Percentiles rank a stretch among this genome's conserved stretches.
Evolutionary conservation across 2,113 vertebrate species (phyloP).

Genomic region (Cynocephalus volans): DNA sequence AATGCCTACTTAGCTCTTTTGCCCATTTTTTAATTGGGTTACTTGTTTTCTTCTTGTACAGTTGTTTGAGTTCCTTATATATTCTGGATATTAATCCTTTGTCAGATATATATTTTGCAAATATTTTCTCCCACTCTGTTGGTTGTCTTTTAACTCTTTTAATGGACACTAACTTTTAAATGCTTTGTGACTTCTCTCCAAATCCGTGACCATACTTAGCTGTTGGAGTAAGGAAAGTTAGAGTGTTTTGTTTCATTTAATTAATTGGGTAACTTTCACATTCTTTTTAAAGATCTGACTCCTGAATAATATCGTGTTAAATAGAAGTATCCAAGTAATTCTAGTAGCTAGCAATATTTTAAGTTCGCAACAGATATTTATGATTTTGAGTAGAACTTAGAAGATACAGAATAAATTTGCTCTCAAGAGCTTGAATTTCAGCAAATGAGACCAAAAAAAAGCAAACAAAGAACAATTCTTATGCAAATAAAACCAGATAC

Average conservation of each 20-base stretch:
- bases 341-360: neutral
- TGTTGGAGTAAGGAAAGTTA: neutral
- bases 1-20: too few species aligned
- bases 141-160: too few species aligned
- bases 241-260: neutral
- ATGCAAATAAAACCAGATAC: neutral
- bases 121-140: too few species aligned
- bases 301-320: slow-evolving; percentile 37
- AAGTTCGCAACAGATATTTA: neutral
- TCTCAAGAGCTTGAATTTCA: slow-evolving; percentile 19
- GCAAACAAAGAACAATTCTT: slow-evolving; percentile 9
- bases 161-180: neutral
- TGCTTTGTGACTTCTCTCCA: neutral
- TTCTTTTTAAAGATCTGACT: neutral
- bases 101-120: too few species aligned
- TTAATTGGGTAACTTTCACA: neutral
- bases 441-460: neutral
- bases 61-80: too few species aligned
- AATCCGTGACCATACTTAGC: neutral
- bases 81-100: too few species aligned
- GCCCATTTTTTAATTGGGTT: too few species aligned
- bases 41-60: too few species aligned
- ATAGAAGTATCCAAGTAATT: neutral
- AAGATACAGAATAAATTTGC: neutral
- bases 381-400: slow-evolving; percentile 28